Evolutionary conservation across 2,797 vertebrate genomes (phyloP).

Genomic region (Myotis findleyi): DNA sequence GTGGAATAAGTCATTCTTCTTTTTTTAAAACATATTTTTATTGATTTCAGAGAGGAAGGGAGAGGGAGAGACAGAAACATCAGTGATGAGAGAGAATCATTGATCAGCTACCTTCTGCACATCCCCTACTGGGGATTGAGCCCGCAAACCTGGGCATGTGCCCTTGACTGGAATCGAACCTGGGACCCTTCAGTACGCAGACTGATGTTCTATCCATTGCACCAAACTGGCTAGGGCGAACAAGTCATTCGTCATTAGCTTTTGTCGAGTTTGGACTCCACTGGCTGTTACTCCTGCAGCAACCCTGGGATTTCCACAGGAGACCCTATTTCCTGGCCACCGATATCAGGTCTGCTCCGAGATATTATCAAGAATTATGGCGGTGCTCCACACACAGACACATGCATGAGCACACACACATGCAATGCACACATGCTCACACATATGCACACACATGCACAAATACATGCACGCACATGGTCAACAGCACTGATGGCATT

Average conservation of each 20-base stretch:
- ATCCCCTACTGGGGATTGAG: no score
- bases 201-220: no score
- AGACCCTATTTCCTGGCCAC: background rate
- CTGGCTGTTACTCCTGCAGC: background rate
- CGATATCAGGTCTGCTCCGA: background rate
- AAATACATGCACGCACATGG: background rate
- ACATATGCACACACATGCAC: background rate
- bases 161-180: no score
- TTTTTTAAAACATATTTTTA: no score
- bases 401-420: background rate
- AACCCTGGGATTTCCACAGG: background rate
- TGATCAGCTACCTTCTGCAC: no score
- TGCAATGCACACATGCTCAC: background rate
- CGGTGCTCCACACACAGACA: background rate
- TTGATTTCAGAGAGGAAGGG: no score
- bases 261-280: background rate
- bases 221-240: no score
- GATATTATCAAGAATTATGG: background rate
- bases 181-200: no score
- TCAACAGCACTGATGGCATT: rapidly evolving
- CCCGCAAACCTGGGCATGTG: no score
- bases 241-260: background rate
- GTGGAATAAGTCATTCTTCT: background rate
- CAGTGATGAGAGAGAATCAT: no score
- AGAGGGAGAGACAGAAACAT: no score